Evolutionary conservation across 64 coral and sea anemone genomes (phyloP).

Genomic region (Anthopleura sola): DNA sequence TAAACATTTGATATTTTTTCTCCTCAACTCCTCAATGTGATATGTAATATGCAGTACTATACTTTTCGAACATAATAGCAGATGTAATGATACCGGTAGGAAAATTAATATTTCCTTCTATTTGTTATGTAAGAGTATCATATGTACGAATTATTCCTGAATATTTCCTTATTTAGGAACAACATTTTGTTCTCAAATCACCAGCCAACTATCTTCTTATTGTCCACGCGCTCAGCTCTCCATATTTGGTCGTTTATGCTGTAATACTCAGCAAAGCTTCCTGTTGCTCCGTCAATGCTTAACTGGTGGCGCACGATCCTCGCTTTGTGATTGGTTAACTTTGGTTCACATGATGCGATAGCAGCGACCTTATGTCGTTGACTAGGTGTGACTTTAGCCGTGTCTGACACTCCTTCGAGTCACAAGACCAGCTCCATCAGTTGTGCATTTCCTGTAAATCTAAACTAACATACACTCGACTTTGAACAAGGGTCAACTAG

Average conservation of each 20-base stretch:
- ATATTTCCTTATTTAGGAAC: slow-evolving; percentile 3
- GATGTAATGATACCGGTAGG: neutral
- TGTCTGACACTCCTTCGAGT: slow-evolving; percentile 14
- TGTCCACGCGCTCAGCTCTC: neutral
- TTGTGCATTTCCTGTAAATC: slow-evolving; percentile 24
- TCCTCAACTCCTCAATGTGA: too few species aligned
- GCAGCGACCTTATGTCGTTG: slow-evolving; percentile 13
- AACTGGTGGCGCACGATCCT: slow-evolving; percentile 10
- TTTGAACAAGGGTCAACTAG: slow-evolving; percentile 13
- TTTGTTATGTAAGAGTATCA: slow-evolving; percentile 12
- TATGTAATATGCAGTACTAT: too few species aligned
- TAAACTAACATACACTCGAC: neutral
- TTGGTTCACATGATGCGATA: slow-evolving; percentile 8
- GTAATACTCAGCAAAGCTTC: neutral
- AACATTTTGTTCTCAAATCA: neutral
- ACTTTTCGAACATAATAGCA: too few species aligned
- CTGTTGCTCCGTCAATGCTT: slow-evolving; percentile 2
- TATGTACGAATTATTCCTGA: neutral
- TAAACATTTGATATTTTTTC: too few species aligned
- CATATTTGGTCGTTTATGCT: slow-evolving; percentile 21
- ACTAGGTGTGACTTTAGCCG: slow-evolving; percentile 19
- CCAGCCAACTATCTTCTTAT: neutral
- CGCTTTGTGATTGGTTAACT: neutral
- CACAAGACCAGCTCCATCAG: slow-evolving; percentile 4
- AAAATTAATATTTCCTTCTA: neutral